phyloP scores from a whole-genome alignment of 2,113 vertebrate species.

The Nothobranchius kuhntae region DNA sequence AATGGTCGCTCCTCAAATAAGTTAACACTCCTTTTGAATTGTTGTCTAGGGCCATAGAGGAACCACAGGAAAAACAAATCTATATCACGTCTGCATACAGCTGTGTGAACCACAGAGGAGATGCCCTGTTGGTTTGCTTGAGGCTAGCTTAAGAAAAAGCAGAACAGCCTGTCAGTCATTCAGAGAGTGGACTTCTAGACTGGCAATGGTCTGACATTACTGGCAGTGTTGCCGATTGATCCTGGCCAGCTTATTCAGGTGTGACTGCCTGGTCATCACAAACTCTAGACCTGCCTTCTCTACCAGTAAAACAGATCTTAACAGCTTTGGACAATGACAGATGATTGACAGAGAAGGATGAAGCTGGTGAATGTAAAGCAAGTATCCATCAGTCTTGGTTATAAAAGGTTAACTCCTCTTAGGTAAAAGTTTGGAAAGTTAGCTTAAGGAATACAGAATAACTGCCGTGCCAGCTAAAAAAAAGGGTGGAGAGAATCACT shows the following conservation, averaged over 20 bases:
- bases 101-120: neutral
- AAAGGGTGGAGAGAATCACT: neutral
- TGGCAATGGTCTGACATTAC: neutral
- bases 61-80: neutral
- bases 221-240: neutral
- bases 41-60: neutral
- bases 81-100: neutral
- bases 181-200: neutral
- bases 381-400: neutral
- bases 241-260: neutral
- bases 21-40: neutral
- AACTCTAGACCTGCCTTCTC: neutral
- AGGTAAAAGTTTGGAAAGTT: neutral
- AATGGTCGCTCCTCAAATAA: neutral
- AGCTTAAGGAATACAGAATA: neutral
- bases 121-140: neutral
- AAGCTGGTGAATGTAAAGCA: neutral
- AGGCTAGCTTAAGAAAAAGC: neutral
- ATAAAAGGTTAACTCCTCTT: neutral
- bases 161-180: neutral
- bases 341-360: neutral
- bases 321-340: neutral
- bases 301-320: neutral
- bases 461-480: neutral
- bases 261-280: neutral